Percentiles rank a stretch among this genome's conserved stretches.
Conservation (phyloP, 1,140 invertebrate genomes). For the Camponotus floridanus region DNA sequence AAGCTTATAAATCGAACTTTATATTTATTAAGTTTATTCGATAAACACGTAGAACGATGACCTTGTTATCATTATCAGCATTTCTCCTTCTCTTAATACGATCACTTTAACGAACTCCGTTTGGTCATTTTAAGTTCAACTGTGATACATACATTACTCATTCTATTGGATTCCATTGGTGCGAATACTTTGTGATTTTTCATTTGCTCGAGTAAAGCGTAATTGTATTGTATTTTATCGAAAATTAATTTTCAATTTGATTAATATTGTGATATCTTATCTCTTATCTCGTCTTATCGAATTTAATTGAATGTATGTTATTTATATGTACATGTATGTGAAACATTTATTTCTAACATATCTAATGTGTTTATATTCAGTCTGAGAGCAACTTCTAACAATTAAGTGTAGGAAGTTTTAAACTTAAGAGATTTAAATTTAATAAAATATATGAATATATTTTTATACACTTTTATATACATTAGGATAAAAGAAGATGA, state of each 20-base stretch:
- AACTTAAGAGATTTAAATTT: not conserved
- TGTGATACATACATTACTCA: slow-evolving; percentile 16
- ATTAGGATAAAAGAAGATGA: slow-evolving; percentile 4
- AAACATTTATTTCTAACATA: not conserved
- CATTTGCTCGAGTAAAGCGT: slow-evolving; percentile 18
- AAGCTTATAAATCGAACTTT: slow-evolving; percentile 13
- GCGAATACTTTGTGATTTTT: not conserved
- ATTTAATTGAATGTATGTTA: not conserved
- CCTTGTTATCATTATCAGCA: slow-evolving; percentile 77
- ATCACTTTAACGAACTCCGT: slow-evolving; percentile 14
- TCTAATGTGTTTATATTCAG: not conserved
- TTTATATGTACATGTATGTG: not conserved
- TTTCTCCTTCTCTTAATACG: slow-evolving; percentile 54
- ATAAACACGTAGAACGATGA: slow-evolving; percentile 56
- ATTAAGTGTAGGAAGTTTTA: not conserved
- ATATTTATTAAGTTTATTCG: slow-evolving; percentile 7
- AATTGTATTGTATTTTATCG: slow-evolving; percentile 5
- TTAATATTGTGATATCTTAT: not conserved
- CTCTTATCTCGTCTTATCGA: not conserved
- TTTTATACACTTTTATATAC: not conserved
- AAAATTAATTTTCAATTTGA: slow-evolving; percentile 15
- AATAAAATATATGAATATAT: not conserved
- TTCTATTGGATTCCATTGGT: not conserved
- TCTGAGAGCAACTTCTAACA: not conserved
- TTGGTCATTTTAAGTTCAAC: slow-evolving; percentile 21